Base-by-base conservation (phyloP, 1,140 invertebrate species). In the Mesaphorura yosii region DNA sequence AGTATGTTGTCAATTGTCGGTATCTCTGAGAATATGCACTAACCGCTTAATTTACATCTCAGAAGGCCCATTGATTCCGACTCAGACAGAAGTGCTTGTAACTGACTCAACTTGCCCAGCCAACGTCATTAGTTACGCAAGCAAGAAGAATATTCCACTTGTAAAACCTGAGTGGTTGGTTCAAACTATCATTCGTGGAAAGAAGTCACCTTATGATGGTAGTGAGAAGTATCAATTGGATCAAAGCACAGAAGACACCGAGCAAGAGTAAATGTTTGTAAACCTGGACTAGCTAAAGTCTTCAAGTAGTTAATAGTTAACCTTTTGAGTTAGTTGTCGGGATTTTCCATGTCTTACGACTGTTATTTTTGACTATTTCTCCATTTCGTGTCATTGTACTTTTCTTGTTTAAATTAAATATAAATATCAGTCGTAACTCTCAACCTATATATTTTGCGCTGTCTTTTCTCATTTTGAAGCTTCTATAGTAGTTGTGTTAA, bases 131-230 rank as follows among this genome's bases (percentile, higher is more conserved):
- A 45, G 38, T 3, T 17, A 26, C 20, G 54, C 56, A 10, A 20
- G 28, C 39, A 34, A 40, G 27, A 34, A 42, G 4, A 20, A 12
- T 3, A 57, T 57, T 28, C 60, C 60, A 10, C 26, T 55, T 5
- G 60, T 62, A 7, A 62, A 55, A 26, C 60, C 57, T 7, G 60
- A 62, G 27, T 62, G 60, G 60, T 29, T 62, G 10, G 57, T 62
- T 17, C 60, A 62, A 41, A 54, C 60, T 14, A 62, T 62, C 23
- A 57, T 62, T 20, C 50, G 49, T 28, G 59, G 59, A 29, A 34
- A 51, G 23, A 51, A 45, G 28, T 55, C 55, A 23, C 28, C 44
- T 20, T 54, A 48, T 49, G 41, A 47, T 34, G 55, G 55, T 2
- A 51, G 57, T 22, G 55, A 60, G n/a, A 51, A 47, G 19, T 60